phyloP scores from a whole-genome alignment of 2,113 vertebrate species.

The Periophthalmus modestus region DNA sequence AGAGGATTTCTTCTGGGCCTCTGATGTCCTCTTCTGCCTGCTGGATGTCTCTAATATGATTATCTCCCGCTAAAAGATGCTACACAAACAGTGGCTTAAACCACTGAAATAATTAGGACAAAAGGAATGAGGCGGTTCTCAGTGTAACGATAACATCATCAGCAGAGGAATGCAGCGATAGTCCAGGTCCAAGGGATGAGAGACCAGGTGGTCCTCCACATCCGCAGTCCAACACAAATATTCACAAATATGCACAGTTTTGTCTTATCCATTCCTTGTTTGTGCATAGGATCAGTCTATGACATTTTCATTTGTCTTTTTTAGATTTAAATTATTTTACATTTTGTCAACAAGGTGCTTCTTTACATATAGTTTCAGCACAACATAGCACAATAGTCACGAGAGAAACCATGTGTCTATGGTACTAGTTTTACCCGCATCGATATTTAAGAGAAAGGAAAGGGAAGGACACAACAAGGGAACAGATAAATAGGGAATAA shows the following conservation, averaged over 20 bases:
- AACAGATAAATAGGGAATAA: constrained; percentile 55
- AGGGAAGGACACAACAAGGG: constrained; percentile 49
- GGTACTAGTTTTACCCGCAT: constrained; percentile 91
- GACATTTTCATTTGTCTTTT: constrained; percentile 52
- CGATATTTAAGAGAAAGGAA: constrained; percentile 68
- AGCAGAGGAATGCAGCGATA: constrained; percentile 61
- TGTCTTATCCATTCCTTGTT: constrained; percentile 49
- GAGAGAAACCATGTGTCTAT: constrained; percentile 82
- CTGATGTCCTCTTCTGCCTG: constrained; percentile 42
- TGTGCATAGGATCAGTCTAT: constrained; percentile 67
- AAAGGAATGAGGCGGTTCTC: constrained; percentile 53
- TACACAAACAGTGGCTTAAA: constrained; percentile 70
- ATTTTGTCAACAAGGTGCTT: constrained; percentile 87
- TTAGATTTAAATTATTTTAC: constrained; percentile 56
- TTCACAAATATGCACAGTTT: constrained; percentile 69
- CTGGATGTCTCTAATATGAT: constrained; percentile 68
- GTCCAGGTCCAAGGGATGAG: constrained; percentile 63
- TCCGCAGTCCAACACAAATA: constrained; percentile 49
- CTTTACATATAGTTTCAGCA: constrained; percentile 83
- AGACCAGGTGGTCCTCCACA: constrained; percentile 54
- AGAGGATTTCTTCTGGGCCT: constrained; percentile 30
- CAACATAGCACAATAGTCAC: constrained; percentile 85
- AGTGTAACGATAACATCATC: constrained; percentile 58
- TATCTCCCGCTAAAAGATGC: constrained; percentile 78
- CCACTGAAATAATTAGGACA: constrained; percentile 30